Evolutionary conservation across 2,113 vertebrate genomes (phyloP).

Genomic region (Myrmecophaga tridactyla): DNA sequence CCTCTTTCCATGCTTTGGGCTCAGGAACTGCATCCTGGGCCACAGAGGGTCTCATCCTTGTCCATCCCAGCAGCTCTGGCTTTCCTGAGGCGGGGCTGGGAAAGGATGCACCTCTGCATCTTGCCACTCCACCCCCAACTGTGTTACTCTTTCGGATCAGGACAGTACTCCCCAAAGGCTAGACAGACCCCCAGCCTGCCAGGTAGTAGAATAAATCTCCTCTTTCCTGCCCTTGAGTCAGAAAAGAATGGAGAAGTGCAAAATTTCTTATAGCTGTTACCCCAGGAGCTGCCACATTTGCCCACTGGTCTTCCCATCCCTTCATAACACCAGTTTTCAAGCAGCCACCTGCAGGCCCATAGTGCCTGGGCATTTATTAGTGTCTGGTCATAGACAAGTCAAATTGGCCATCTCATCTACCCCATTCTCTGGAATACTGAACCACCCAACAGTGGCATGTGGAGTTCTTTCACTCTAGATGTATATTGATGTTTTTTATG

Average conservation of each 20-base stretch:
- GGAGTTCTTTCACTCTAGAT: background rate
- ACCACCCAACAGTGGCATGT: background rate
- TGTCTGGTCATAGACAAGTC: background rate
- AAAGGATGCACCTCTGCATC: background rate
- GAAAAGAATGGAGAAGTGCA: background rate
- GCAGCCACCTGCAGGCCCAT: background rate
- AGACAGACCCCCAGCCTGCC: background rate
- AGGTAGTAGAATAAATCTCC: background rate
- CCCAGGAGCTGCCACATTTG: background rate
- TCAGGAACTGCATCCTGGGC: background rate
- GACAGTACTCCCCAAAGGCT: background rate
- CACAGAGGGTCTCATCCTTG: background rate
- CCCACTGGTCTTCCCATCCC: background rate
- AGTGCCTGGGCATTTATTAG: background rate
- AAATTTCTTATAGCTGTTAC: background rate
- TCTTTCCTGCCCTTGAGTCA: background rate
- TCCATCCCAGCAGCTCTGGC: background rate
- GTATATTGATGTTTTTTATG: background rate
- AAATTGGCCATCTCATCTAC: background rate
- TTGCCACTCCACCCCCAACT: background rate
- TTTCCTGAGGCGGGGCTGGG: rapidly evolving
- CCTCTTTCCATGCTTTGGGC: background rate
- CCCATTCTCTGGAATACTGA: background rate
- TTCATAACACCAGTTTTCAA: background rate
- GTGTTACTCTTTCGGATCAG: background rate